These are phyloP conservation scores for Siniperca chuatsi DNA, from an alignment of 2,113 vertebrate species.

Conservation along the genomic window DNA sequence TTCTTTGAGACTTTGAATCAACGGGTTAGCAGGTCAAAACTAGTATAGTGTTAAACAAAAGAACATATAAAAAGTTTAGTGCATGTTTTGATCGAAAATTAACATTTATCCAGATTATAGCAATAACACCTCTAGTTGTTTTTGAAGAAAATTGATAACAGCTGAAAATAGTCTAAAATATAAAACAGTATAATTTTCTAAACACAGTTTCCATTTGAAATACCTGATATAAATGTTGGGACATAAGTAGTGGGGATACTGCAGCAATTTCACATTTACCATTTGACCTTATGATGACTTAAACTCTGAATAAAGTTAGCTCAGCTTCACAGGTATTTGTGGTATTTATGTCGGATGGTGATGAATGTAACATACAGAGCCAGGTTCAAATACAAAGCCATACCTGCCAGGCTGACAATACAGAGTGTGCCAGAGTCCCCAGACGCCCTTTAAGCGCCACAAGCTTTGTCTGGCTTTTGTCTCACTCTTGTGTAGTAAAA, in stretches of 20 bases:
- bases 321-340: conserved; percentile 37
- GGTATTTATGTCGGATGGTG: conserved; percentile 32
- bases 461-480: conserved; percentile 66
- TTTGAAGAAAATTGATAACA: neutral
- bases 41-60: neutral
- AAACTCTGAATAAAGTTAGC: neutral
- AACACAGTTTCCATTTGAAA: neutral
- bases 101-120: neutral
- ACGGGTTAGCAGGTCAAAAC: neutral
- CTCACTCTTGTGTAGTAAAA: conserved; percentile 23
- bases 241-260: too few relatives aligned
- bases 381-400: conserved; percentile 66
- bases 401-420: conserved; percentile 66
- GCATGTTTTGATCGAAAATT: neutral
- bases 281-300: conserved; percentile 24
- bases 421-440: conserved; percentile 75
- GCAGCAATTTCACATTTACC: neutral
- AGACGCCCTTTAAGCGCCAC: conserved; percentile 50
- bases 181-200: too few relatives aligned
- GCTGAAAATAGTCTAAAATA: neutral
- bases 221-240: neutral
- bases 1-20: neutral
- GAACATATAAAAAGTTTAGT: neutral
- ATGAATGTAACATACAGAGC: conserved; percentile 35
- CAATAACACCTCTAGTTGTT: neutral